phyloP scores from a whole-genome alignment of 1,140 invertebrate species.

The Acromyrmex heyeri region DNA sequence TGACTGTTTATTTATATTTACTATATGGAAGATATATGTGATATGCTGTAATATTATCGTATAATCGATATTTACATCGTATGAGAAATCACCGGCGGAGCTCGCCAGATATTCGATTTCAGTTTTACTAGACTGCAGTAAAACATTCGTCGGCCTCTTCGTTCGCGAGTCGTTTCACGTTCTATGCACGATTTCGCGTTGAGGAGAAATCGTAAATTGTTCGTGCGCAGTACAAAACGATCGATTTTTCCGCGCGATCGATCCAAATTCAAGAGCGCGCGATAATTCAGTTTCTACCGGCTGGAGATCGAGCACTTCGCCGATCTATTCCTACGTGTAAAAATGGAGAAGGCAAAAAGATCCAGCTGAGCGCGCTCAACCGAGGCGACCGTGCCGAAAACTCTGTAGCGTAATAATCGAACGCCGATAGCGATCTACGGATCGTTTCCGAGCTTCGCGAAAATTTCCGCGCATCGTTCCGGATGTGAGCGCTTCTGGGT shows the following conservation, averaged over 20 bases:
- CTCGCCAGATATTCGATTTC: constrained; percentile 39
- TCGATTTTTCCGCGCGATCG: constrained; percentile 62
- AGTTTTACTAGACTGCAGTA: constrained; percentile 19
- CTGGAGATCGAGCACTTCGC: constrained; percentile 25
- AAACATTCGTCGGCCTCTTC: constrained; percentile 28
- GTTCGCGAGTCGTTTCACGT: constrained; percentile 39
- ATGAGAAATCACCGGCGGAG: constrained; percentile 12
- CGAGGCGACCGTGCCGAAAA: constrained; percentile 33
- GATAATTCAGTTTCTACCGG: constrained; percentile 50
- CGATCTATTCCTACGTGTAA: constrained; percentile 14
- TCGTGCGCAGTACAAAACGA: constrained; percentile 28
- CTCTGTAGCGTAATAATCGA: constrained; percentile 42
- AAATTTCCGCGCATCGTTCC: constrained; percentile 29
- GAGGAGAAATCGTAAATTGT: constrained; percentile 63
- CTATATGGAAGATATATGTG: too few species aligned
- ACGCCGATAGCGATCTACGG: constrained; percentile 36
- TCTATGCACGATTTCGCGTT: constrained; percentile 59
- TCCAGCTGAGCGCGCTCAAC: background rate
- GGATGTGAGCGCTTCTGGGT: constrained; percentile 28
- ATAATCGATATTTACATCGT: constrained; percentile 3
- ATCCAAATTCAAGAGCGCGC: constrained; percentile 23
- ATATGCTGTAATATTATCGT: background rate
- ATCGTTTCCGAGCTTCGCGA: constrained; percentile 27
- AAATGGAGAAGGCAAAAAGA: constrained; percentile 17
- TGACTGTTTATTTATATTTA: background rate